phyloP scores from a whole-genome alignment of 2,113 vertebrate genomes.

The Perca fluviatilis region DNA sequence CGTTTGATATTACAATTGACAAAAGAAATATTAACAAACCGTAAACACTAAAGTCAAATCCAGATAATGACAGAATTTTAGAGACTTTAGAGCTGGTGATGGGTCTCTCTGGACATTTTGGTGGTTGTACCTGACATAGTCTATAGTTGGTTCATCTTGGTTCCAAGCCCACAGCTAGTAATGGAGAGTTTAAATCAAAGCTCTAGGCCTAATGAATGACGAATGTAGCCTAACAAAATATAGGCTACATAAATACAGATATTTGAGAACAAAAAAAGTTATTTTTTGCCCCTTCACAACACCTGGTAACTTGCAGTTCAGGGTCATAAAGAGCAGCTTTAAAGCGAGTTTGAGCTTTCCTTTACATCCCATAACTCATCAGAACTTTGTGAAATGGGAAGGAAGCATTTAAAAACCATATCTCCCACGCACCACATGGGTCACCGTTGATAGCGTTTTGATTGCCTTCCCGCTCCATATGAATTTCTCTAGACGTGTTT shows the following conservation, averaged over 20 bases:
- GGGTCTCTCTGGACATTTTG: background rate
- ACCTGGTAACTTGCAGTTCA: background rate
- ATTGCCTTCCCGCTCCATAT: background rate
- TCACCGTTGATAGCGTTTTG: slow-evolving; percentile 11
- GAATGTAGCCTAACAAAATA: too few relatives aligned
- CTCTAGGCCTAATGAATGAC: background rate
- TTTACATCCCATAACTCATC: background rate
- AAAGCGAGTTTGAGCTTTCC: background rate
- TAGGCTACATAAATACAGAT: too few relatives aligned
- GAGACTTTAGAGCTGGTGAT: background rate
- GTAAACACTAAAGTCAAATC: background rate
- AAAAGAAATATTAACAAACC: background rate
- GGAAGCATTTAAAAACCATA: slow-evolving; percentile 17
- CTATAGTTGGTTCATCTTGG: background rate
- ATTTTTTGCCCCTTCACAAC: background rate
- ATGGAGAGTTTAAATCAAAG: background rate
- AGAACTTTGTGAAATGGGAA: slow-evolving; percentile 7
- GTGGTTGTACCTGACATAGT: background rate
- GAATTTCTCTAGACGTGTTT: slow-evolving; percentile 28
- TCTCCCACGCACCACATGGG: slow-evolving; percentile 31
- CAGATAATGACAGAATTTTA: background rate
- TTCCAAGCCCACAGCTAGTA: background rate
- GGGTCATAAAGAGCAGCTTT: too few relatives aligned
- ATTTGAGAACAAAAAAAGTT: background rate
- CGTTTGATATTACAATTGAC: background rate